Percentiles rank a stretch among this genome's conserved stretches.
Evolutionary conservation across 2,113 vertebrate species (phyloP).

Genomic region (Aix galericulata): DNA sequence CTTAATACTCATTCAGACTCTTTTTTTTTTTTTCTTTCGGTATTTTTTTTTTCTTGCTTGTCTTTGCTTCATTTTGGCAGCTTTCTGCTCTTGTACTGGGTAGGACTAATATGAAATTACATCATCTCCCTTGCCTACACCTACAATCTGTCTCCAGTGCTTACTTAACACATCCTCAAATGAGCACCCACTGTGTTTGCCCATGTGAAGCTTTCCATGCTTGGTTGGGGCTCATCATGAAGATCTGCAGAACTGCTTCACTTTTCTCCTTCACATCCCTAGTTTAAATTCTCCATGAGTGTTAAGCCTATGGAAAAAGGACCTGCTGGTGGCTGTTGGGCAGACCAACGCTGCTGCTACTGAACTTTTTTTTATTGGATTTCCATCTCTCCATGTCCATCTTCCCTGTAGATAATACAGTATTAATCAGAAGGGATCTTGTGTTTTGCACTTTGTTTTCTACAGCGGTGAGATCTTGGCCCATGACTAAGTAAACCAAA

Average conservation of each 20-base stretch:
- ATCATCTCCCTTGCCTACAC: background rate
- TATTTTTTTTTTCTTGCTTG: background rate
- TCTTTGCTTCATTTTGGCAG: background rate
- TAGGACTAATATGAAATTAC: background rate
- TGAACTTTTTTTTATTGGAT: background rate
- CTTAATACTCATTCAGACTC: background rate
- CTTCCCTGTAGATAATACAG: background rate
- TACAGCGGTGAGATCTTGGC: background rate
- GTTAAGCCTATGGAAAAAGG: background rate
- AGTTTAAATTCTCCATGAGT: background rate
- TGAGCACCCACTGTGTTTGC: background rate
- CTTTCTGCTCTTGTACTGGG: background rate
- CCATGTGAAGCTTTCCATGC: fast-evolving
- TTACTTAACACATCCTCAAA: background rate
- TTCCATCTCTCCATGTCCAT: background rate
- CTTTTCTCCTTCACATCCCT: background rate
- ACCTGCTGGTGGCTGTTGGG: background rate
- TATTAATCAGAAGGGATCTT: background rate
- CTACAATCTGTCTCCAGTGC: background rate
- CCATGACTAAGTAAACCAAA: background rate
- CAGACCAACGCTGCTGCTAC: background rate
- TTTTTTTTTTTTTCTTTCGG: background rate
- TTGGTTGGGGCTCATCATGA: background rate
- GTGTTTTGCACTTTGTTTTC: background rate
- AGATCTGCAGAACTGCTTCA: background rate